These are phyloP conservation scores for Rhinoraja longicauda DNA, from an alignment of 2,797 vertebrate species.

Conservation along the genomic window DNA sequence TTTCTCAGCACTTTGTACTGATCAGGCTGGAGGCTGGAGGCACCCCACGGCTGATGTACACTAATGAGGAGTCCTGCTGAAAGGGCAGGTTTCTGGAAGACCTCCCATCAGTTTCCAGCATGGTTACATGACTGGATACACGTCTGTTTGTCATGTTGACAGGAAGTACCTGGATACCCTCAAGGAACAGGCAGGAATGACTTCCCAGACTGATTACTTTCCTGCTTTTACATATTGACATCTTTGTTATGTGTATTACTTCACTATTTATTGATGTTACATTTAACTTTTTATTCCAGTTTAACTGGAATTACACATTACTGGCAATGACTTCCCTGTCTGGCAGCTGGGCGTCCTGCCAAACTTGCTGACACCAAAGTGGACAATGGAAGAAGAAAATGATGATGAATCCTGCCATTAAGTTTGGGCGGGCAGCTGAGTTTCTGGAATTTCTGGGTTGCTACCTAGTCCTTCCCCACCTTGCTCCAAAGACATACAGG, in stretches of 20 bases:
- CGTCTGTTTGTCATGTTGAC: neutral
- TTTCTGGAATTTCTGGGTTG: neutral
- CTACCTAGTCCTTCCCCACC: neutral
- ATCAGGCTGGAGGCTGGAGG: neutral
- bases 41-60: neutral
- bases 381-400: neutral
- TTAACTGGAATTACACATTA: too few relatives aligned
- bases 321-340: neutral
- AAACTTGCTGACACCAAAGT: neutral
- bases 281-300: neutral
- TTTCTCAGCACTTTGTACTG: neutral
- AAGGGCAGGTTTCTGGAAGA: neutral
- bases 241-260: neutral
- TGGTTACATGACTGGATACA: neutral
- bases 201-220: neutral
- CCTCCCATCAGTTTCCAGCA: neutral
- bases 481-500: too few relatives aligned
- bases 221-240: neutral
- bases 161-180: neutral
- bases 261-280: neutral
- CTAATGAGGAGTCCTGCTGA: neutral
- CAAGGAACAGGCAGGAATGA: neutral
- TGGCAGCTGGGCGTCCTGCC: neutral
- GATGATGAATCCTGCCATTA: neutral
- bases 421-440: neutral